Conservation (phyloP, 2,888 invertebrate genomes). For the Epinotia bilunana region DNA sequence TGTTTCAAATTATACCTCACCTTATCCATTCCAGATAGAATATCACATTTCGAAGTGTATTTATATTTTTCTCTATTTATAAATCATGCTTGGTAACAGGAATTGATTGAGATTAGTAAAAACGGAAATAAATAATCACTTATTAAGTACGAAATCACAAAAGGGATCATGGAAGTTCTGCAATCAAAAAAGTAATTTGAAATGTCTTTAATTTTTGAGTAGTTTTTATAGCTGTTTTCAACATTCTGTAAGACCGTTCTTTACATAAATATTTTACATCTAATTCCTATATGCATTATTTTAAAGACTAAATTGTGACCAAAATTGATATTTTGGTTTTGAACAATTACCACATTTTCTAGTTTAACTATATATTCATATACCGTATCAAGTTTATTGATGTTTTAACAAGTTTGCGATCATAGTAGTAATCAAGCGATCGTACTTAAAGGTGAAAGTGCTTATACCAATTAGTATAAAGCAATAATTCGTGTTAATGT, state of each 20-base stretch:
- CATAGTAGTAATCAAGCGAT: neutral
- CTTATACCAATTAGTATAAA: constrained; percentile 15
- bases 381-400: constrained; percentile 4
- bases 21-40: neutral
- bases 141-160: constrained; percentile 23
- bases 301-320: constrained; percentile 38
- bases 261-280: constrained; percentile 29
- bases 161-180: neutral
- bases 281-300: constrained; percentile 27
- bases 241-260: constrained; percentile 6
- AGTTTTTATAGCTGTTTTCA: constrained; percentile 11
- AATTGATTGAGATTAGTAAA: neutral
- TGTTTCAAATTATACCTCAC: neutral
- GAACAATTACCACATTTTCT: constrained; percentile 14
- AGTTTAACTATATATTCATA: constrained; percentile 16
- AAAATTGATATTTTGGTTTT: constrained; percentile 33
- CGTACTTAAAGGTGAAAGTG: neutral
- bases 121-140: constrained; percentile 4
- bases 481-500: neutral
- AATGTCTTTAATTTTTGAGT: constrained; percentile 6
- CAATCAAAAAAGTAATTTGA: constrained; percentile 13
- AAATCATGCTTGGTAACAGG: neutral
- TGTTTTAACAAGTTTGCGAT: constrained; percentile 13
- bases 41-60: constrained; percentile 20
- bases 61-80: neutral